Conservation (phyloP, 2,888 invertebrate species). For the Anagyrus pseudococci region DNA sequence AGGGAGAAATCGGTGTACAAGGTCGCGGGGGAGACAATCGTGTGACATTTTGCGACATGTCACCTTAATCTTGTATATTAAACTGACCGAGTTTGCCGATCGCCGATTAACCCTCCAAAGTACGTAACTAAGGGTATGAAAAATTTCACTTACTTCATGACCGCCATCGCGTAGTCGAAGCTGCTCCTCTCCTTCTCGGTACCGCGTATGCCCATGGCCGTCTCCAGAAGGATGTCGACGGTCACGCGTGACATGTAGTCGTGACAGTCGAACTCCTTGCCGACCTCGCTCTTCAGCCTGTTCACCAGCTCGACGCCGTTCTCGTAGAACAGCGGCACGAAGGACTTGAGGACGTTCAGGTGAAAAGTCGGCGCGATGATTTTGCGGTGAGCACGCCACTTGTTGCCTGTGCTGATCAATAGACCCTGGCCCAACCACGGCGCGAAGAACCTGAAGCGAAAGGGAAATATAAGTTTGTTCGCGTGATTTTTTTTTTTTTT, state of each 20-base stretch:
- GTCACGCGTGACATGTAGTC: slow-evolving; percentile 64
- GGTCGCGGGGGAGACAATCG: too few relatives aligned
- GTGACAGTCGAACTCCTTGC: slow-evolving; percentile 64
- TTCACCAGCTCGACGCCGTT: slow-evolving; percentile 61
- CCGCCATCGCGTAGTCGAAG: slow-evolving; percentile 66
- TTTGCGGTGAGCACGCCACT: slow-evolving; percentile 65
- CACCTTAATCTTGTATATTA: too few relatives aligned
- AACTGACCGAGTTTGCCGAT: too few relatives aligned
- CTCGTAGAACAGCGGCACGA: slow-evolving; percentile 64
- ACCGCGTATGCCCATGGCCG: slow-evolving; percentile 66
- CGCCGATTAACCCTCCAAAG: too few relatives aligned
- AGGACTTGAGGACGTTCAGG: slow-evolving; percentile 63
- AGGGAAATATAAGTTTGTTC: background rate
- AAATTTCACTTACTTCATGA: slow-evolving; percentile 64
- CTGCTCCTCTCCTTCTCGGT: slow-evolving; percentile 63
- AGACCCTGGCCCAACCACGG: slow-evolving; percentile 61
- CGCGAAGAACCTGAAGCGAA: slow-evolving; percentile 51
- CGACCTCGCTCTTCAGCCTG: slow-evolving; percentile 58
- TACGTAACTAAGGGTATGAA: too few relatives aligned
- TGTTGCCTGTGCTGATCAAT: slow-evolving; percentile 60
- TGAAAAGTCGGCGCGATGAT: slow-evolving; percentile 66
- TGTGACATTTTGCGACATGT: too few relatives aligned
- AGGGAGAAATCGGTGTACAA: too few relatives aligned
- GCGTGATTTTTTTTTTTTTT: background rate
- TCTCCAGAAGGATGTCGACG: slow-evolving; percentile 66